Base-by-base conservation (phyloP, 2,113 vertebrate genomes). In the Crotalus viridis region DNA sequence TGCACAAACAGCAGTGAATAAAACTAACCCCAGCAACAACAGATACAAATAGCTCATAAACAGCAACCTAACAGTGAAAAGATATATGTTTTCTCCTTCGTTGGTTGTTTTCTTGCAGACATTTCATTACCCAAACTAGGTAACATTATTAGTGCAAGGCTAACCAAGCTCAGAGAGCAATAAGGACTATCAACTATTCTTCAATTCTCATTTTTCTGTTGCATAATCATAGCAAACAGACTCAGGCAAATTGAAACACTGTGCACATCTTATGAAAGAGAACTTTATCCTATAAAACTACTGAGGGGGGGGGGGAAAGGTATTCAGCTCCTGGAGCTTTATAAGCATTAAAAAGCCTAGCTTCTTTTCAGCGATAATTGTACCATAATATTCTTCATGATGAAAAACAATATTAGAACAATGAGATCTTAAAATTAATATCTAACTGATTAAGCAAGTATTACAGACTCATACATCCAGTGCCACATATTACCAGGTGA, bases 231-330 rank as follows among this genome's bases (percentile, higher is more conserved):
- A 88, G 89, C 87, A 19, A 81, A 81, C n/a, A 81, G n/a, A 19
- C 64, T 74, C 5, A 92, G 95, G 95, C 94, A 95, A 94, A 94
- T 88, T 10, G 10, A 56, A 92, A 93, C 89, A 93, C 69, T 92
- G 94, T 56, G 94, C 93, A 93, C 90, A 91, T 92, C 94, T 96
- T 96, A 94, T 92, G 93, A 96, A 96, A 92, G 89, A 69, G 92
- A 89, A 94, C 87, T 90, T 74, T 94, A 93, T 26, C 89, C 93
- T 0, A 87, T 89, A 93, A 90, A 57, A 22, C 57, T n/a, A 0
- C 1, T 89, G 91, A 57, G 39, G n/a, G 17, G 9, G 48, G 22
- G 22, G 9, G 48, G 22, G 22, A 4, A 17, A 74, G 7, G 52
- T 43, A 69, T 24, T 21, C 9, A 87, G 19, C 91, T 90, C 91